phyloP scores from a whole-genome alignment of 2,797 vertebrate genomes.

The Poeciliopsis presidionis region DNA sequence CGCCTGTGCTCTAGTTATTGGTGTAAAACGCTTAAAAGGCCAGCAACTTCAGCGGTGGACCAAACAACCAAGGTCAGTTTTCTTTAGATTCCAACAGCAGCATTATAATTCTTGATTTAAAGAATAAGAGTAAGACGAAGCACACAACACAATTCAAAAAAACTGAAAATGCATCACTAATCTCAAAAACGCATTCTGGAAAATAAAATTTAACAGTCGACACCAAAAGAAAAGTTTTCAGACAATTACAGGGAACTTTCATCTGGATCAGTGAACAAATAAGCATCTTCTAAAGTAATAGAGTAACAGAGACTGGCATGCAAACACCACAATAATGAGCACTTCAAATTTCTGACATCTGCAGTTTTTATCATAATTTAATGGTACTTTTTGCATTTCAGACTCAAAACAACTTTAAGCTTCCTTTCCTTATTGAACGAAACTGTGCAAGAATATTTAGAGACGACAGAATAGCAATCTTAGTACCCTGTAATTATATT shows the following conservation, averaged over 20 bases:
- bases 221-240: neutral
- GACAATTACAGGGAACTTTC: neutral
- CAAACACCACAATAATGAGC: too few relatives aligned
- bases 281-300: too few relatives aligned
- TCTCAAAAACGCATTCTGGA: neutral
- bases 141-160: neutral
- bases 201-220: neutral
- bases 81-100: neutral
- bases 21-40: conserved; percentile 49
- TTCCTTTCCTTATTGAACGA: neutral
- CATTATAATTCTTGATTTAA: conserved; percentile 1
- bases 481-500: neutral
- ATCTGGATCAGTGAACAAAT: neutral
- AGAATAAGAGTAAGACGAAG: neutral
- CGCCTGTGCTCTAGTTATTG: conserved; percentile 46
- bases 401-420: neutral
- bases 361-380: too few relatives aligned
- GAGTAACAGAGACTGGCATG: too few relatives aligned
- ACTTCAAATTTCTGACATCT: too few relatives aligned
- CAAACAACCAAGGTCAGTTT: conserved; percentile 42
- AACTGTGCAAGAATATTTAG: neutral
- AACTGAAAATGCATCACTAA: neutral
- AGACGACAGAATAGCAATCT: neutral
- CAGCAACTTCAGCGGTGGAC: conserved; percentile 10
- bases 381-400: too few relatives aligned